Evolutionary conservation across 2,797 vertebrate genomes (phyloP).

Genomic region (Labroides dimidiatus): DNA sequence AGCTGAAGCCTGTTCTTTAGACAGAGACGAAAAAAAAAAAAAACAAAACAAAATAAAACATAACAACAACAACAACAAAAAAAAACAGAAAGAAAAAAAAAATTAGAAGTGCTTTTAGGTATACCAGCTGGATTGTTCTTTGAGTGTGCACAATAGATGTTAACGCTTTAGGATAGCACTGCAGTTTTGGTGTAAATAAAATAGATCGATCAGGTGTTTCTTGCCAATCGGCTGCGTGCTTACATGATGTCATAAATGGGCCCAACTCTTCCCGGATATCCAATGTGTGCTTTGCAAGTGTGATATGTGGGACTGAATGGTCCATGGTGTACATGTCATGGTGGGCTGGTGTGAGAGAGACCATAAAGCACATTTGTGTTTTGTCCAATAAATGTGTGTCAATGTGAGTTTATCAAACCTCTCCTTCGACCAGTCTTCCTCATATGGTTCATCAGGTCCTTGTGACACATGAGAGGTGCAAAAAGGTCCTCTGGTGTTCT

Average conservation of each 20-base stretch:
- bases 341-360: conserved; percentile 18
- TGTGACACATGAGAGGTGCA: conserved; percentile 4
- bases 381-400: conserved; percentile 10
- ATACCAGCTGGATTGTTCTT: background rate
- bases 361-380: background rate
- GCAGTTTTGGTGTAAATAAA: too few species aligned
- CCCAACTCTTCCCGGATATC: conserved; percentile 11
- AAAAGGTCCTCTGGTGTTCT: conserved; percentile 8
- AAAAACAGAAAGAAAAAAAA: too few species aligned
- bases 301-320: conserved; percentile 7
- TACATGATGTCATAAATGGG: conserved; percentile 9
- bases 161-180: background rate
- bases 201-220: background rate
- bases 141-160: conserved; percentile 7
- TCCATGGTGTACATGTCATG: background rate
- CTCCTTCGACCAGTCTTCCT: background rate
- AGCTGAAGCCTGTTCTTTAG: background rate
- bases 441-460: conserved; percentile 10
- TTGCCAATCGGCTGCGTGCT: conserved; percentile 1
- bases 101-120: conserved; percentile 2
- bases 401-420: background rate
- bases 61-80: too few species aligned
- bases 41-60: too few species aligned
- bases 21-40: background rate
- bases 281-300: conserved; percentile 14